Evolutionary conservation across 2,113 vertebrate species (phyloP).

Genomic region (Tachycineta bicolor): DNA sequence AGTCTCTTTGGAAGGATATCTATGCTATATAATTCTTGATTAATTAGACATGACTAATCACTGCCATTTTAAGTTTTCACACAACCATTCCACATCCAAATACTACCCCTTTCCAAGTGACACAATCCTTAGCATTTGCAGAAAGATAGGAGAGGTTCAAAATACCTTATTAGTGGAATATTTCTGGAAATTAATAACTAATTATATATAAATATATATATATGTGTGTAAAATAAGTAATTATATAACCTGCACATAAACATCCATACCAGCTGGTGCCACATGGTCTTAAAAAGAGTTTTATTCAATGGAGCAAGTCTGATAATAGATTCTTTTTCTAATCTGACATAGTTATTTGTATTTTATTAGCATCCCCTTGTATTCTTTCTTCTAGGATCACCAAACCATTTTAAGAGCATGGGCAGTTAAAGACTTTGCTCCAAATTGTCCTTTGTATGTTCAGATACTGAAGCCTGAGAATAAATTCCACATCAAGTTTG

Average conservation of each 20-base stretch:
- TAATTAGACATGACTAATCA: neutral
- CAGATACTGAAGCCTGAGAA: conserved; percentile 97
- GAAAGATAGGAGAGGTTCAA: neutral
- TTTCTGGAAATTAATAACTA: neutral
- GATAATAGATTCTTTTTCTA: neutral
- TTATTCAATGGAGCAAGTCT: neutral
- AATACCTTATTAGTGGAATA: neutral
- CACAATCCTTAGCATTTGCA: neutral
- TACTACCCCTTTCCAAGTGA: neutral
- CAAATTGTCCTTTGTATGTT: conserved; percentile 94
- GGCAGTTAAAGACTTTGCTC: conserved; percentile 98
- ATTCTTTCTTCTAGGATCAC: conserved; percentile 83
- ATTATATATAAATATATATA: neutral
- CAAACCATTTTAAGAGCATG: conserved; percentile 97
- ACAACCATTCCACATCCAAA: neutral
- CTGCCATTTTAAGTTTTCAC: neutral
- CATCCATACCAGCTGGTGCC: neutral
- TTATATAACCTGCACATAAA: neutral
- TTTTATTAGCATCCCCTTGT: neutral
- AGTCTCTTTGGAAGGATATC: neutral
- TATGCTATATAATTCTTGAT: neutral
- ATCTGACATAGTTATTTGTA: neutral
- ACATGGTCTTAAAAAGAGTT: neutral
- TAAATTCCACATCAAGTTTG: conserved; percentile 98
- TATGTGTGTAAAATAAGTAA: neutral